Evolutionary conservation across 2,113 vertebrate genomes (phyloP).

Genomic region (Mionectes macconnelli): DNA sequence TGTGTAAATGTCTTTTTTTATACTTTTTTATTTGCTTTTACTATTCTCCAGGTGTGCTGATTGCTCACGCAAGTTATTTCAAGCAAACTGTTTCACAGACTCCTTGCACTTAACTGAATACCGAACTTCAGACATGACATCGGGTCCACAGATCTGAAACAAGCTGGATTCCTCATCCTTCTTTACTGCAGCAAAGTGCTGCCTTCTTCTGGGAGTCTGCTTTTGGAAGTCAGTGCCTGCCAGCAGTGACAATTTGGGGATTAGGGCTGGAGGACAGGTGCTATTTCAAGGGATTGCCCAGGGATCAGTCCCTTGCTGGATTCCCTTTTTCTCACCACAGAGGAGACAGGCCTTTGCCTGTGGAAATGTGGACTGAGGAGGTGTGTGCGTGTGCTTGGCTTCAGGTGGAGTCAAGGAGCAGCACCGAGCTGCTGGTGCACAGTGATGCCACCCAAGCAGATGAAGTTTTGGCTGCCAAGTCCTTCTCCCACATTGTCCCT

Average conservation of each 20-base stretch:
- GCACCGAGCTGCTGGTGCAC: background rate
- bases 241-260: accelerated
- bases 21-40: background rate
- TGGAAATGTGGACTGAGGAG: background rate
- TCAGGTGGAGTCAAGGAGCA: background rate
- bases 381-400: background rate
- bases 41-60: background rate
- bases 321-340: background rate
- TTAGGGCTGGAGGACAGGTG: background rate
- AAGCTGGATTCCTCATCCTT: background rate
- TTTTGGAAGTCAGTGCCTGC: background rate
- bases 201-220: background rate
- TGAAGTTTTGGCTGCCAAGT: background rate
- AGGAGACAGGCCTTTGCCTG: background rate
- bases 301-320: background rate
- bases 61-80: background rate
- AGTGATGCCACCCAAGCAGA: background rate
- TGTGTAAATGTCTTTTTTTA: background rate
- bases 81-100: background rate
- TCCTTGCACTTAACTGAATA: background rate
- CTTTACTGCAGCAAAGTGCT: background rate
- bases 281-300: background rate
- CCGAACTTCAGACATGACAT: background rate
- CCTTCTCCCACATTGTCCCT: background rate
- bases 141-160: background rate